phyloP scores from a whole-genome alignment of 2,113 vertebrate species.

The Lagopus leucura region DNA sequence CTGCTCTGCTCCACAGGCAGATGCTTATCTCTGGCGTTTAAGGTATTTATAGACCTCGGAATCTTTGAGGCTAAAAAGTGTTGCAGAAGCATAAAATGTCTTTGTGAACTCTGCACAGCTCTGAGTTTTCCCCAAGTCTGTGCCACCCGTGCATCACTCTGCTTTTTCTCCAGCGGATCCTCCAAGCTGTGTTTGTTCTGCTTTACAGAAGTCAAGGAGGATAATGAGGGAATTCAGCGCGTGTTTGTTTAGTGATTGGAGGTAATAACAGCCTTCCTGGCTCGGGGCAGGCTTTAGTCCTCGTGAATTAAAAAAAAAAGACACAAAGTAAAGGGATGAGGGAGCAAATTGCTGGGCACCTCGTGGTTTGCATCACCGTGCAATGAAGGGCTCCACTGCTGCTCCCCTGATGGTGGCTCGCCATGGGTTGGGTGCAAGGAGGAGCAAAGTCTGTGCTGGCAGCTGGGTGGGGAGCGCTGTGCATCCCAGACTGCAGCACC shows the following conservation, averaged over 20 bases:
- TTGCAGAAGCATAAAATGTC: constrained; percentile 55
- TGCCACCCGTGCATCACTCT: neutral
- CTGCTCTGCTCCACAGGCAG: constrained; percentile 30
- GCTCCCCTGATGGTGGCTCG: neutral
- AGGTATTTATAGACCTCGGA: constrained; percentile 58
- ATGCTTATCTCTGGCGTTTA: neutral
- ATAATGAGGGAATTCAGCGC: constrained; percentile 52
- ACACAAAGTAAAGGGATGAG: constrained; percentile 56
- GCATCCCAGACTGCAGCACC: neutral
- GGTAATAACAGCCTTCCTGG: constrained; percentile 48
- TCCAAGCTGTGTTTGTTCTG: constrained; percentile 41
- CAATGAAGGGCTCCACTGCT: neutral
- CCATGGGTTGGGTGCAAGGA: rapidly evolving
- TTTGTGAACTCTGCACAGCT: constrained; percentile 21
- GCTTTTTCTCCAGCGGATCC: constrained; percentile 32
- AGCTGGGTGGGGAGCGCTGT: neutral
- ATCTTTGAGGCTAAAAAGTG: constrained; percentile 57
- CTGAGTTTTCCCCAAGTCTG: constrained; percentile 12
- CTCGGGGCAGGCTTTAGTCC: constrained; percentile 61
- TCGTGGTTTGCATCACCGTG: neutral
- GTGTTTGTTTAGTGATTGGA: constrained; percentile 56
- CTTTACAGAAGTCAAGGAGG: constrained; percentile 19
- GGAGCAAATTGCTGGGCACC: neutral
- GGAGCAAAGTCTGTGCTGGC: neutral
- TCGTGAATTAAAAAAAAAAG: constrained; percentile 36